These are phyloP conservation scores for Drosophila dunni DNA, from an alignment of 1,140 invertebrate species.

Conservation along the genomic window DNA sequence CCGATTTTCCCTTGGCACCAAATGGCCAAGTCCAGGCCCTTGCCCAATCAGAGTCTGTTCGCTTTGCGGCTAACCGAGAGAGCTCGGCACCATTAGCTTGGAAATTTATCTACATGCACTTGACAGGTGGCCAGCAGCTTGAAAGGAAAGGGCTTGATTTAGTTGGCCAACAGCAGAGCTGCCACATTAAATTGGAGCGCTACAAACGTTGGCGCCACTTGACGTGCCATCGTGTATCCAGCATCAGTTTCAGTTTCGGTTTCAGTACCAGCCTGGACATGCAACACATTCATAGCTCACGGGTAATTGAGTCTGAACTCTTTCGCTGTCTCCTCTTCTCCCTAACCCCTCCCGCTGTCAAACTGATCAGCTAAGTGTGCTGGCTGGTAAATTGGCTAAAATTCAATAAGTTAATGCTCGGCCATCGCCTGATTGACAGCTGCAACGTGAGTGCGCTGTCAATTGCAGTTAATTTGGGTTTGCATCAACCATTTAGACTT, in stretches of 20 bases:
- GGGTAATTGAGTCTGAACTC: slow-evolving; percentile 55
- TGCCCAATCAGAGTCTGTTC: slow-evolving; percentile 1
- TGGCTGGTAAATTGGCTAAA: slow-evolving; percentile 70
- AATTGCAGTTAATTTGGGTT: slow-evolving; percentile 64
- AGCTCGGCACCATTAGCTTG: slow-evolving; percentile 70
- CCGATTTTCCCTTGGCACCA: background rate
- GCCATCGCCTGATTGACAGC: slow-evolving; percentile 49
- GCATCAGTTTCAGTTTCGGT: slow-evolving; percentile 5
- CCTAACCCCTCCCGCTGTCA: background rate
- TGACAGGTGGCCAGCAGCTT: slow-evolving; percentile 65
- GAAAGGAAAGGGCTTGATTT: slow-evolving; percentile 49
- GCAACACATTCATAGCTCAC: slow-evolving; percentile 47
- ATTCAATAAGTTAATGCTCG: slow-evolving; percentile 80
- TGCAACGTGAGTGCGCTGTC: slow-evolving; percentile 47
- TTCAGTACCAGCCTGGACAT: slow-evolving; percentile 4
- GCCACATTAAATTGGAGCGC: slow-evolving; percentile 73
- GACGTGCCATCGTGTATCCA: slow-evolving; percentile 43
- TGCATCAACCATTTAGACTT: slow-evolving; percentile 52
- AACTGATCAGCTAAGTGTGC: slow-evolving; percentile 17
- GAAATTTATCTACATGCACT: slow-evolving; percentile 80
- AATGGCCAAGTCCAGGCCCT: too few relatives aligned
- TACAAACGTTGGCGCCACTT: slow-evolving; percentile 55
- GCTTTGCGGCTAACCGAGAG: slow-evolving; percentile 56
- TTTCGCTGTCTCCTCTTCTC: background rate
- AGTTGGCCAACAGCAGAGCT: slow-evolving; percentile 41